Evolutionary conservation across 2,888 invertebrate genomes (phyloP).

Genomic region (Micropterix aruncella): DNA sequence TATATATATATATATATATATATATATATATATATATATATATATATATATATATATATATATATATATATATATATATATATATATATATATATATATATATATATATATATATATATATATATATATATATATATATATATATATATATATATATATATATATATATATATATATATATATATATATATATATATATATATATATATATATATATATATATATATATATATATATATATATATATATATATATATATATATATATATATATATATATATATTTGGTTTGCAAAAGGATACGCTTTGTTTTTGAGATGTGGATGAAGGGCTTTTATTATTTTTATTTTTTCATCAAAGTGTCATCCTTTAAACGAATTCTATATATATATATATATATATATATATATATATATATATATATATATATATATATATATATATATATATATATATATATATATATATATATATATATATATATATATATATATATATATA

Average conservation of each 20-base stretch:
- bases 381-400: neutral
- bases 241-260: neutral
- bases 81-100: neutral
- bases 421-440: neutral
- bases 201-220: neutral
- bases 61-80: too few relatives aligned
- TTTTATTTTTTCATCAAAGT: too few relatives aligned
- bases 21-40: too few relatives aligned
- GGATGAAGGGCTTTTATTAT: neutral
- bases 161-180: neutral
- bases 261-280: neutral
- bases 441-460: neutral
- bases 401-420: neutral
- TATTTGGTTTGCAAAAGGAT: too few relatives aligned
- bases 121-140: neutral
- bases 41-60: too few relatives aligned
- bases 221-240: neutral
- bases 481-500: neutral
- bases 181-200: neutral
- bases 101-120: neutral
- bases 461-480: neutral
- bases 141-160: neutral
- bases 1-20: too few relatives aligned
- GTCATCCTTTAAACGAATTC: neutral
- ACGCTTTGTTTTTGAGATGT: too few relatives aligned